Evolutionary conservation across 35 echinoderm and acorn worm species (phyloP).

Genomic region (Antedon bifida): DNA sequence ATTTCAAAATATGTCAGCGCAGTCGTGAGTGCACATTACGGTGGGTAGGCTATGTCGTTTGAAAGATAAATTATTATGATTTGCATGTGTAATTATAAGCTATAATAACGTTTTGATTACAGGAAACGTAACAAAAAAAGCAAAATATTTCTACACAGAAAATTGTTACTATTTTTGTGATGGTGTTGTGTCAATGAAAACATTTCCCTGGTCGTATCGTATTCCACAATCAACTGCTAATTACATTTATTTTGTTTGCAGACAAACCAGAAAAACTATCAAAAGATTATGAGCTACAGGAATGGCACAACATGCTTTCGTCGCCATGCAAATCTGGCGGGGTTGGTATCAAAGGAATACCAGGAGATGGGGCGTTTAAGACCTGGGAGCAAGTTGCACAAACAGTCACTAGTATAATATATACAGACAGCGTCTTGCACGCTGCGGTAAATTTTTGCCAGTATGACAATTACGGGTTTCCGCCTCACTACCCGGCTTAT

Average conservation of each 20-base stretch:
- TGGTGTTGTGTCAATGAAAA: no score
- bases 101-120: no score
- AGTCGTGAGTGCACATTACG: constrained; percentile 50
- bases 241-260: background rate
- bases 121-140: no score
- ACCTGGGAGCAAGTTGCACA: constrained; percentile 34
- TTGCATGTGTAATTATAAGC: no score
- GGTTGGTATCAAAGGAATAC: constrained; percentile 38
- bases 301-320: background rate
- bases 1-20: constrained; percentile 40
- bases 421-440: constrained; percentile 54
- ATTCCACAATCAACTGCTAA: no score
- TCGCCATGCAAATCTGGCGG: background rate
- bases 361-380: constrained; percentile 36
- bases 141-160: no score
- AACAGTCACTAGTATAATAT: constrained; percentile 50
- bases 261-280: constrained; percentile 9
- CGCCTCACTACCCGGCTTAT: constrained; percentile 73
- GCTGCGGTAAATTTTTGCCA: constrained; percentile 67
- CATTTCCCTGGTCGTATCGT: no score
- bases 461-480: constrained; percentile 91
- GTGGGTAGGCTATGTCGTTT: constrained; percentile 13
- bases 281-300: constrained; percentile 23
- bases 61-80: no score
- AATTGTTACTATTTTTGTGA: no score